Conservation (phyloP, 1,140 invertebrate species). For the Ceratoteleas bidentatus region DNA sequence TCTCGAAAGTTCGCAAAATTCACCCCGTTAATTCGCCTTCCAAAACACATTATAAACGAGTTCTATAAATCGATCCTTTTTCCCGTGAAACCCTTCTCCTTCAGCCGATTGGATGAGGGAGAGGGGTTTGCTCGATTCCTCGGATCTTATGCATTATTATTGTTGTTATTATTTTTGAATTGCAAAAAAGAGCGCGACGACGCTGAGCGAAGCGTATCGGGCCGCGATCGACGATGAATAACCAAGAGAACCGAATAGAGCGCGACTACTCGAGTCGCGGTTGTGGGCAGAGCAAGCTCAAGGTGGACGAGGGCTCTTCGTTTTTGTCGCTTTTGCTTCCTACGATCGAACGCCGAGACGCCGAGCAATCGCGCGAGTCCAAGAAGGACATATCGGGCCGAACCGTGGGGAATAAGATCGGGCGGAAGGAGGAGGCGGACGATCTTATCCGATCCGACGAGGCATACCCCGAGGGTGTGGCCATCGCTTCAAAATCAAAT, state of each 20-base stretch:
- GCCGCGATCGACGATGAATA: conserved; percentile 30
- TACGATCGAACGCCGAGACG: conserved; percentile 56
- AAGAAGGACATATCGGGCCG: conserved; percentile 40
- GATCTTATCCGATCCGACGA: conserved; percentile 69
- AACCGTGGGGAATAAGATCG: conserved; percentile 49
- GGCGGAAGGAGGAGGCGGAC: conserved; percentile 56
- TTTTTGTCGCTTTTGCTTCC: conserved; percentile 58
- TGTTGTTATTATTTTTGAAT: conserved; percentile 20
- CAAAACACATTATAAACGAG: no score
- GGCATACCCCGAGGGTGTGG: conserved; percentile 67
- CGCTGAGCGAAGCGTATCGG: conserved; percentile 34
- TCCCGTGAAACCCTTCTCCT: no score
- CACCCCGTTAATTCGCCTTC: no score
- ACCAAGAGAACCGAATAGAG: conserved; percentile 9
- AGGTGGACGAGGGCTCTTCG: conserved; percentile 67
- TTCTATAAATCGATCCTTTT: no score
- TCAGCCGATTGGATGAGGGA: no score
- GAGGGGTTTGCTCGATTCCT: conserved; percentile 38
- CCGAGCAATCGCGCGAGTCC: conserved; percentile 52
- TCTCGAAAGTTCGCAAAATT: no score
- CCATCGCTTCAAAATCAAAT: conserved; percentile 31
- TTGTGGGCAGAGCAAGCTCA: conserved; percentile 59
- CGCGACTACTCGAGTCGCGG: conserved; percentile 32
- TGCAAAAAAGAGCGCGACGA: neutral
- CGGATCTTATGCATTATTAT: conserved; percentile 14